Evolutionary conservation across 2,888 invertebrate genomes (phyloP), one percentile per base, ranked within the genome.

Genomic region (Metopia argyrocephala): DNA sequence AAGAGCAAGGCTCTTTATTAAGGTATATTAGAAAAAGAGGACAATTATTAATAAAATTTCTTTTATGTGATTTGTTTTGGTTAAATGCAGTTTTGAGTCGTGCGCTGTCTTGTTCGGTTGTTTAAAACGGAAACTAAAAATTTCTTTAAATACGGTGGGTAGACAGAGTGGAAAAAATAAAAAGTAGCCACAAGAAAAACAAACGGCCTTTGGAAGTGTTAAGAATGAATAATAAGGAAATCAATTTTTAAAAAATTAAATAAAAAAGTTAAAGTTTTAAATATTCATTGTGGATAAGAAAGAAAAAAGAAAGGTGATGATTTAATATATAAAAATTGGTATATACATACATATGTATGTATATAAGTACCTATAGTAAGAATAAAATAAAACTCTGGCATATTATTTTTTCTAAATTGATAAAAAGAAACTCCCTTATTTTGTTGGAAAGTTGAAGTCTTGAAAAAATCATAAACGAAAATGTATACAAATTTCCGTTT

Each of bases 11-110:
- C 15, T 38, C 15, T 38, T 31, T 31, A 6, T 48, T n/a, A 48
- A 48, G 48, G 48, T 48, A n/a, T 48, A n/a, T 48, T 48, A 31
- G 7, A 31, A 31, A 5, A 45, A 65, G 74, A 59, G 57, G 52
- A 52, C 21, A 21, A 38, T 57, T 38, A 61, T 45, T 66, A 46
- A n/a, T 48, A 48, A 20, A 48, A 25, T n/a, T 50, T 45, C 27
- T 54, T 61, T 64, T 54, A 48, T 38, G 20, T 48, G 54, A 25
- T 62, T 59, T 20, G n/a, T 48, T 61, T 59, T 73, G 69, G 38
- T 65, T 69, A 82, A 86, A 83, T 88, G 88, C 87, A 89, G 88
- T 88, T 89, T 85, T 85, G 85, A 87, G 87, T 86, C 85, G 88
- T 87, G 85, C 85, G 87, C 85, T 87, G 84, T 85, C 84, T 85